Conservation (phyloP, 2,888 invertebrate species). For the Arctia plantaginis region DNA sequence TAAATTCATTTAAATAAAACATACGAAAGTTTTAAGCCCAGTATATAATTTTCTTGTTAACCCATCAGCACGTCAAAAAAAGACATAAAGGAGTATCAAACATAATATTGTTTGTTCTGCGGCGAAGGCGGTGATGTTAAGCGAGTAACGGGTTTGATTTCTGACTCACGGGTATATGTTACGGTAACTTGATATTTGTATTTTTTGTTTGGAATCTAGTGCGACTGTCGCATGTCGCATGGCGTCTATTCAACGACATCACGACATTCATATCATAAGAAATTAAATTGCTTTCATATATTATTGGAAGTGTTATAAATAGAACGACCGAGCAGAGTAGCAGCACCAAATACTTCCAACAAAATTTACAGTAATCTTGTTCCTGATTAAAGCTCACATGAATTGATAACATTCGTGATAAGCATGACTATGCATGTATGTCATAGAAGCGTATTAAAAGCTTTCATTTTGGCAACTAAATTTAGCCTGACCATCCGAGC, state of each 20-base stretch:
- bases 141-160: constrained; percentile 53
- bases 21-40: not conserved
- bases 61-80: not conserved
- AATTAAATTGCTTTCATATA: not conserved
- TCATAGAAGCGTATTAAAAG: too few species aligned
- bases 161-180: constrained; percentile 58
- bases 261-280: not conserved
- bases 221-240: constrained; percentile 23
- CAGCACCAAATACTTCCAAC: not conserved
- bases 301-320: not conserved
- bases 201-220: constrained; percentile 43
- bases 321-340: not conserved
- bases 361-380: too few species aligned
- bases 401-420: too few species aligned
- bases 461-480: too few species aligned
- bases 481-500: too few species aligned
- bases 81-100: constrained; percentile 5
- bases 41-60: not conserved
- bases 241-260: not conserved
- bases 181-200: constrained; percentile 54
- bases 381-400: too few species aligned
- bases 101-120: constrained; percentile 37
- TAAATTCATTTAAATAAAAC: not conserved
- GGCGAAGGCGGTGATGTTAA: constrained; percentile 26
- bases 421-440: too few species aligned